Percentiles rank a stretch among this genome's conserved stretches.
phyloP scores from a whole-genome alignment of 2,888 invertebrate species.

The Drosophila dives region DNA sequence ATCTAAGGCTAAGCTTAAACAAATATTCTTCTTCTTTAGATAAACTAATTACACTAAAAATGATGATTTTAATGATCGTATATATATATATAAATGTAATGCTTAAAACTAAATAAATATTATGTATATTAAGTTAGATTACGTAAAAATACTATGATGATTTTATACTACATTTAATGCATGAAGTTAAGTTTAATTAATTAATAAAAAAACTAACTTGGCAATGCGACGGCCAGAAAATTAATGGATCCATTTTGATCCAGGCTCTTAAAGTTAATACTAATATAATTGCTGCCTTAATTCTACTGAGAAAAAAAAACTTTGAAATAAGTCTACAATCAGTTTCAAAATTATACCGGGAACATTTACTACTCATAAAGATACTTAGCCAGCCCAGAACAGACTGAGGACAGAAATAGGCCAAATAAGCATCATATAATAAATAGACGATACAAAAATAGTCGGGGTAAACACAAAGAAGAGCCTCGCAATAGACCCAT shows the following conservation, averaged over 20 bases:
- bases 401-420: background rate
- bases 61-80: slow-evolving; percentile 10
- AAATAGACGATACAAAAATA: background rate
- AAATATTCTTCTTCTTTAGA: background rate
- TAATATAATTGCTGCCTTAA: background rate
- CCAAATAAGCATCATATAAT: background rate
- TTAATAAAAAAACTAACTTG: background rate
- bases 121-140: slow-evolving; percentile 3
- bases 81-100: slow-evolving; percentile 5
- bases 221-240: background rate
- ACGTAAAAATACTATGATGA: background rate
- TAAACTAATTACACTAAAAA: slow-evolving; percentile 28
- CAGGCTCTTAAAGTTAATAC: background rate
- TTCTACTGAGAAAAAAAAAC: background rate
- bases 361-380: background rate
- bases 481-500: background rate
- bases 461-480: background rate
- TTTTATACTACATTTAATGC: slow-evolving; percentile 1
- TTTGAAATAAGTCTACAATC: background rate
- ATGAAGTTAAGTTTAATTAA: background rate
- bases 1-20: slow-evolving; percentile 50
- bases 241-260: background rate
- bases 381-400: background rate
- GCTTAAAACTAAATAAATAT: slow-evolving; percentile 6
- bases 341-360: background rate